Evolutionary conservation across 37 sponge, comb jelly and placozoan genomes (phyloP).

Genomic region (Mnemiopsis leidyi): DNA sequence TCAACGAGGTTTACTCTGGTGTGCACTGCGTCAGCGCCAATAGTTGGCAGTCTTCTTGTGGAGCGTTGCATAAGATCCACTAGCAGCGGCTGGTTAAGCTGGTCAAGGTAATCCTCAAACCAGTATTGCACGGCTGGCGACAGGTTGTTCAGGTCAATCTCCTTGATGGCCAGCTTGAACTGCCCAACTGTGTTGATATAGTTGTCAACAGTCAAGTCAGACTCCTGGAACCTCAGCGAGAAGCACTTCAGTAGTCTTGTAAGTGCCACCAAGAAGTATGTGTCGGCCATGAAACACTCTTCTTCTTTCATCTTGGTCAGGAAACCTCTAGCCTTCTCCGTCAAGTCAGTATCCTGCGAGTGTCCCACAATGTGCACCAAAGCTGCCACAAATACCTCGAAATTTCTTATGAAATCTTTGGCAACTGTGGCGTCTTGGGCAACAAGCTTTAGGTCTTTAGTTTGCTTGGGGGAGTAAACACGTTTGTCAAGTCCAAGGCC

Average conservation of each 20-base stretch:
- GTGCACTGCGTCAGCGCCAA: not conserved
- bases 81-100: not conserved
- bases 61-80: not conserved
- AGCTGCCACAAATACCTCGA: no score
- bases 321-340: not conserved
- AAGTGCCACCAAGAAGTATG: not conserved
- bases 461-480: not conserved
- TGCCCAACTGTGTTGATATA: not conserved
- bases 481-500: no score
- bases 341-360: no score
- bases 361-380: no score
- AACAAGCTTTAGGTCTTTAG: not conserved
- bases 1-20: not conserved
- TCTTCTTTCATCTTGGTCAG: not conserved
- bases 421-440: not conserved
- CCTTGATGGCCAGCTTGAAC: slow-evolving; percentile 75
- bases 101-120: slow-evolving; percentile 17
- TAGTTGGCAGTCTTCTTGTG: not conserved
- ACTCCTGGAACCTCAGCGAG: not conserved
- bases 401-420: no score
- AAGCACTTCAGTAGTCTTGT: not conserved
- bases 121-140: slow-evolving; percentile 90
- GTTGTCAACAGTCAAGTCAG: not conserved
- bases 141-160: slow-evolving; percentile 68
- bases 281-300: not conserved